Conservation (phyloP, 2,113 vertebrate genomes). For the Apistogramma diplotaenia region DNA sequence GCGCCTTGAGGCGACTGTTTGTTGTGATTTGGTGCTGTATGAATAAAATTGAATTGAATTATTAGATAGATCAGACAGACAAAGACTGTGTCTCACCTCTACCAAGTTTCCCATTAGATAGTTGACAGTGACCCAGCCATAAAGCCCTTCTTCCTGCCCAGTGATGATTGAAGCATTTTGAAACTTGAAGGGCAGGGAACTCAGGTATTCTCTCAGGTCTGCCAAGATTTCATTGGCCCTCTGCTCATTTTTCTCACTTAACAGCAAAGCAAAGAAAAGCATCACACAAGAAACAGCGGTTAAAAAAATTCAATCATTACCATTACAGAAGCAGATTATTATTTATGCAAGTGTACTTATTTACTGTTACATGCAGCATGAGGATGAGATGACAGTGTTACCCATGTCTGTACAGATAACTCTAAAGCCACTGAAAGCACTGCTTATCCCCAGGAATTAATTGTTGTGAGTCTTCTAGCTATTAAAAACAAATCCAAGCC, state of each 20-base stretch:
- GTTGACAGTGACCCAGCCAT: slow-evolving; percentile 98
- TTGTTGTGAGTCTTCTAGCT: too few species aligned
- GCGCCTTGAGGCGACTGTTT: too few species aligned
- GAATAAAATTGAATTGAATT: too few species aligned
- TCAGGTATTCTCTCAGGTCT: slow-evolving; percentile 82
- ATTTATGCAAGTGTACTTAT: neutral
- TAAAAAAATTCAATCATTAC: neutral
- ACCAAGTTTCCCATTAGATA: slow-evolving; percentile 94
- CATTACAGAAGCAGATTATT: neutral
- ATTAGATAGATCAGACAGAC: neutral
- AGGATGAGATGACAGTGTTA: neutral
- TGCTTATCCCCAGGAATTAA: too few species aligned
- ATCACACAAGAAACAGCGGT: neutral
- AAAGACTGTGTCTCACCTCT: slow-evolving; percentile 75
- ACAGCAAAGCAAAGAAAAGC: neutral
- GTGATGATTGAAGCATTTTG: slow-evolving; percentile 90
- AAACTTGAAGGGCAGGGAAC: slow-evolving; percentile 86
- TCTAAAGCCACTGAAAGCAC: too few species aligned
- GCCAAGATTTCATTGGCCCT: slow-evolving; percentile 80
- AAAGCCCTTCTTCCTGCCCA: slow-evolving; percentile 92
- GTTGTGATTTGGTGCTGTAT: too few species aligned
- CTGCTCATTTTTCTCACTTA: slow-evolving; percentile 79
- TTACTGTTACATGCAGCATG: neutral
- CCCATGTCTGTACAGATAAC: neutral
- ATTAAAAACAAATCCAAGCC: neutral